Base-by-base conservation (phyloP, 2,113 vertebrate species). In the Platysternon megacephalum region DNA sequence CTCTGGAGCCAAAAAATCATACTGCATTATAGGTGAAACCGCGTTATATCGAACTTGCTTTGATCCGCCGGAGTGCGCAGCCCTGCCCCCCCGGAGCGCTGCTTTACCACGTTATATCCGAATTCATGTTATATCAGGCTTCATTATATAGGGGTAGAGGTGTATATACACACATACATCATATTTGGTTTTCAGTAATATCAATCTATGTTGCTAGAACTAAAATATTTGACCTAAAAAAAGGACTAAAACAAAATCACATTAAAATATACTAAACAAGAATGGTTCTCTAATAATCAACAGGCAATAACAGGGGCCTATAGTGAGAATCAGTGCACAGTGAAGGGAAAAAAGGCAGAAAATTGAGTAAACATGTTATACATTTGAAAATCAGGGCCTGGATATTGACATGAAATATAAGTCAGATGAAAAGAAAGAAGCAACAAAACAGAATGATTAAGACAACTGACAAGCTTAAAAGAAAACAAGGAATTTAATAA, bases 401-500 rank as follows among this genome's bases (percentile, higher is more conserved):
- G 81, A 72, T 96, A 97, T 90, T 94, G 95, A 96, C 95, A 78
- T 6, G 39, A 56, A 93, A 95, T 86, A 96, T 53, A 97, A 92
- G 82, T 87, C 94, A 96, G 76, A 90, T 96, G 88, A 96, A 95
- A 97, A 96, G 84, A 91, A 28, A 95, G 26, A 86, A 81, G 58
- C 2, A 61, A 49, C 96, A 98, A 97, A 96, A 92, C 72, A 91
- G 82, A 97, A 96, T 96, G 91, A 96, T 97, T 97, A 98, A 97
- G 94, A 95, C 52, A 97, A 98, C 87, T 95, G 93, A 79, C 84
- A 81, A 88, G 24, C 79, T 95, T 91, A 97, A 95, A 98, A 97
- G 91, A 93, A 98, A 96, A 93, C 88, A 96, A 94, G 56, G 91
- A 97, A 97, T 95, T 91, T 94, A 98, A 97, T 98, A 94, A 97